A percentile compares a stretch with the other conserved stretches of the same genome.
These are phyloP conservation scores for Alviniconcha marisindica DNA, from an alignment of 1,140 invertebrate species.

Conservation along the genomic window DNA sequence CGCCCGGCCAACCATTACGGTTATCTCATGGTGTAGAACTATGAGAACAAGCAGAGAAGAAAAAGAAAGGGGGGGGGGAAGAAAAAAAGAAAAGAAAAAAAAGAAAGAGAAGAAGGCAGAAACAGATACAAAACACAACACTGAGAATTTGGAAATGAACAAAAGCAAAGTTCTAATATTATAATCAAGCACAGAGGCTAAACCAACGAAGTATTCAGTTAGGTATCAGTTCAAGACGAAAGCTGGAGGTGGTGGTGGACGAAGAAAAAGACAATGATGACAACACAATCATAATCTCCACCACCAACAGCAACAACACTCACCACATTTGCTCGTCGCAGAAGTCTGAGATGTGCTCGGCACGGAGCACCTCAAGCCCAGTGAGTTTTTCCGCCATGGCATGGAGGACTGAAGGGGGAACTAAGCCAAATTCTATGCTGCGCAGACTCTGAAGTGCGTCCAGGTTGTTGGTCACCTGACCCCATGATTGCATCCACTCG, in stretches of 20 bases:
- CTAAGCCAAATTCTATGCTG: conserved; percentile 58
- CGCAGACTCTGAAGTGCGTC: conserved; percentile 48
- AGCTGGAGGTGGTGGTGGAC: too few species aligned
- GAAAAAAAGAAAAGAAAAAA: not conserved
- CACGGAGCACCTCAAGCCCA: conserved; percentile 54
- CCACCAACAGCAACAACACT: not conserved
- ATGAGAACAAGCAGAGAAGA: not conserved
- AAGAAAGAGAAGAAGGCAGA: not conserved
- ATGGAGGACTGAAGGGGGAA: conserved; percentile 61
- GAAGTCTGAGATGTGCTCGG: conserved; percentile 60
- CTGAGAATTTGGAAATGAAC: too few species aligned
- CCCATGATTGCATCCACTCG: conserved; percentile 57
- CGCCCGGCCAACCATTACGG: too few species aligned
- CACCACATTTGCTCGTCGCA: conserved; percentile 57
- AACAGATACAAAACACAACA: not conserved
- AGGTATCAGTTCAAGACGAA: too few species aligned
- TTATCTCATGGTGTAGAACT: too few species aligned
- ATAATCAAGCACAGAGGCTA: too few species aligned
- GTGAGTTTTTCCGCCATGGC: conserved; percentile 53
- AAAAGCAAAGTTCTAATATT: too few species aligned
- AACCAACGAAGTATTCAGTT: too few species aligned
- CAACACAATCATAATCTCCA: too few species aligned
- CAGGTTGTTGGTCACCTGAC: conserved; percentile 53
- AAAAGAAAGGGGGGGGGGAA: not conserved
- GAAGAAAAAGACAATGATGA: too few species aligned